Evolutionary conservation across 2,797 vertebrate species (phyloP).

Genomic region (Acanthiza pusilla): DNA sequence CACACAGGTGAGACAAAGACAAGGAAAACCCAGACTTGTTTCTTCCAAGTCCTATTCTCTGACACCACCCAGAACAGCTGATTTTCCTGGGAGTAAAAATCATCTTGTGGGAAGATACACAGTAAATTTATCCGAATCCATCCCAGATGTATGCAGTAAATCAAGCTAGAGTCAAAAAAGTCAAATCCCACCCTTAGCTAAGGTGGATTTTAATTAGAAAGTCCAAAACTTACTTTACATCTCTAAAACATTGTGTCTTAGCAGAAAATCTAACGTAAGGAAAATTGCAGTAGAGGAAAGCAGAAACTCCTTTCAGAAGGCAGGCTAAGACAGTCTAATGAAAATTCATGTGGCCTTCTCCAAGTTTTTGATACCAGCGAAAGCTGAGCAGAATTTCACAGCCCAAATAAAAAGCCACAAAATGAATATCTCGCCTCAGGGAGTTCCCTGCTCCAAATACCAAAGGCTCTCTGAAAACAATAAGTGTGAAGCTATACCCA

Average conservation of each 20-base stretch:
- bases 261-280: background rate
- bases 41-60: background rate
- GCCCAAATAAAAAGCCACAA: background rate
- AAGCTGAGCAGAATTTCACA: background rate
- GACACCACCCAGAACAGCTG: background rate
- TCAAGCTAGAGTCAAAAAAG: background rate
- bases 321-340: background rate
- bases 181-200: background rate
- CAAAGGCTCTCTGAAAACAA: background rate
- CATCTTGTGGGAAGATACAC: background rate
- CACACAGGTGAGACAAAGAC: background rate
- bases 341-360: background rate
- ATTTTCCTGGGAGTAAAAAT: background rate
- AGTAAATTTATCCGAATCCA: background rate
- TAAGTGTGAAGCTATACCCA: background rate
- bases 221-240: background rate
- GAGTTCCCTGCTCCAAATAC: background rate
- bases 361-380: background rate
- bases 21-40: background rate
- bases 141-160: background rate
- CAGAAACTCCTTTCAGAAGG: background rate
- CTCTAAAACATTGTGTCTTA: background rate
- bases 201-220: background rate
- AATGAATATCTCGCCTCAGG: background rate
- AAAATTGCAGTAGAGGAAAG: background rate